Evolutionary conservation across 2,797 vertebrate species (phyloP).

Genomic region (Botia almorhae): DNA sequence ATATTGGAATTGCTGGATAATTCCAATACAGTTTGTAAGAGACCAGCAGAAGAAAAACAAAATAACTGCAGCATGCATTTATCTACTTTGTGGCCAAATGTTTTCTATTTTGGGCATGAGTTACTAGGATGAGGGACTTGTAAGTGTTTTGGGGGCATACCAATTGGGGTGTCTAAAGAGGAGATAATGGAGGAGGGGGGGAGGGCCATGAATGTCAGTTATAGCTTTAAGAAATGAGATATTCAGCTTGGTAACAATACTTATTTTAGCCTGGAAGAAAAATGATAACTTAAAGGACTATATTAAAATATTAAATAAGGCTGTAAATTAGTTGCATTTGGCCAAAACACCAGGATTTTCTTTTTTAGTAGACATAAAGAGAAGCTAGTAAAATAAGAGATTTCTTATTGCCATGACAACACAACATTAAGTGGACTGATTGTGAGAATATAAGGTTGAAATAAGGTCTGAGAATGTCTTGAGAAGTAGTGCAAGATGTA

Average conservation of each 20-base stretch:
- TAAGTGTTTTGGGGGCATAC: neutral
- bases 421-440: constrained; percentile 50
- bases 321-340: neutral
- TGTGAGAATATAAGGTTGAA: constrained; percentile 21
- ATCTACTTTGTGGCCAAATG: constrained; percentile 2
- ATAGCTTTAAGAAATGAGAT: neutral
- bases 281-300: neutral
- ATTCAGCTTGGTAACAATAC: neutral
- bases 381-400: neutral
- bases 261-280: neutral
- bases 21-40: neutral
- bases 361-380: constrained; percentile 15
- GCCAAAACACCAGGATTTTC: neutral
- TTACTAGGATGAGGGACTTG: neutral
- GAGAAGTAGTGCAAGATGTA: constrained; percentile 58
- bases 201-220: neutral
- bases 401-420: constrained; percentile 46
- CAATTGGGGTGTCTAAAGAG: neutral
- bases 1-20: neutral
- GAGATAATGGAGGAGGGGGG: neutral
- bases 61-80: neutral
- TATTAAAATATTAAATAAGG: neutral
- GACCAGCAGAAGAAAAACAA: neutral
- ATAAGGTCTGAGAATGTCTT: constrained; percentile 68
- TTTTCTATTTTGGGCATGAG: constrained; percentile 3